phyloP scores from a whole-genome alignment of 2,888 invertebrate species.

The Mayetiola destructor region DNA sequence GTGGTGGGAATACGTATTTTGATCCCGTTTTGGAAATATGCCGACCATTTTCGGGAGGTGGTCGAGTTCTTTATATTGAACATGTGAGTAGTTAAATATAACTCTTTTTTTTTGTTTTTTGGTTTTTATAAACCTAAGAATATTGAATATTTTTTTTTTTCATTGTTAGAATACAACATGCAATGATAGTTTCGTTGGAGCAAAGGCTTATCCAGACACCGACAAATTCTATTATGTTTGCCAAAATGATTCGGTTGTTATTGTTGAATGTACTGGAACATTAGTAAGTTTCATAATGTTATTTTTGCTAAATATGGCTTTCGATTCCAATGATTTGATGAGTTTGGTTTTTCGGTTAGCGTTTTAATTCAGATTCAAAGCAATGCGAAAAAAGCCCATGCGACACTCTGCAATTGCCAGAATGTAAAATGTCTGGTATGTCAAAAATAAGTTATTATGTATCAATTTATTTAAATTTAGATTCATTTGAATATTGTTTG shows the following conservation, averaged over 20 bases:
- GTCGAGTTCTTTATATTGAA: slow-evolving; percentile 29
- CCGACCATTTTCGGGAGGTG: slow-evolving; percentile 33
- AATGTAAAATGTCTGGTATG: neutral
- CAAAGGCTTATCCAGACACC: slow-evolving; percentile 32
- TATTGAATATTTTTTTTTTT: slow-evolving; percentile 15
- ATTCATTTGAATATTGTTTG: neutral
- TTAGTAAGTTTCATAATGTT: slow-evolving; percentile 26
- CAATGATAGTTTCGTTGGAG: slow-evolving; percentile 28
- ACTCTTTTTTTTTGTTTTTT: neutral
- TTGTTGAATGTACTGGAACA: slow-evolving; percentile 31
- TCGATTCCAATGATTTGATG: neutral
- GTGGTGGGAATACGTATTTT: slow-evolving; percentile 26
- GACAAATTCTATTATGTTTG: slow-evolving; percentile 36
- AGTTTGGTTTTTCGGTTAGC: neutral
- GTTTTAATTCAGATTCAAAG: neutral
- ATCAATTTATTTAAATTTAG: no score
- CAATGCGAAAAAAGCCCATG: neutral
- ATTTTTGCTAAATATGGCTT: no score
- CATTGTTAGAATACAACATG: slow-evolving; percentile 29
- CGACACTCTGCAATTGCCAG: neutral
- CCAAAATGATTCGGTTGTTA: slow-evolving; percentile 30
- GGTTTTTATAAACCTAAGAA: neutral
- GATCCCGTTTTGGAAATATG: slow-evolving; percentile 27
- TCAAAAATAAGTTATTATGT: no score
- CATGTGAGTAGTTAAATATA: slow-evolving; percentile 25